phyloP scores from a whole-genome alignment of 2,888 invertebrate genomes.

The Tricholauxania praeusta region DNA sequence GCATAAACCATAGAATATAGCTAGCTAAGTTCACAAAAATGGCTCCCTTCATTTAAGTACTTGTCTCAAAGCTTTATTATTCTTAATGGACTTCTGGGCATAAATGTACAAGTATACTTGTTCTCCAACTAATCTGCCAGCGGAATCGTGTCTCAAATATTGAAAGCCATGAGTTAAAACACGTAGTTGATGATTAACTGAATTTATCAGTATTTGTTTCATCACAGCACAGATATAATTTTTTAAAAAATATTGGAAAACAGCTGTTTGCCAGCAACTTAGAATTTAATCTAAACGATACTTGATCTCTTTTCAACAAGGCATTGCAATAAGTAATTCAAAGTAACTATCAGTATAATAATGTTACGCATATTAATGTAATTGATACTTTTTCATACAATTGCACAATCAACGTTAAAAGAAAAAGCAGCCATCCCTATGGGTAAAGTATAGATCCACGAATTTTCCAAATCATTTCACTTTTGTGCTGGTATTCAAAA shows the following conservation, averaged over 20 bases:
- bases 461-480: conserved; percentile 32
- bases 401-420: not conserved
- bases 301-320: conserved; percentile 17
- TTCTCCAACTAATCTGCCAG: too few species aligned
- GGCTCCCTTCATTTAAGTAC: too few species aligned
- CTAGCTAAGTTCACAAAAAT: too few species aligned
- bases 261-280: not conserved
- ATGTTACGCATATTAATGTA: conserved; percentile 17
- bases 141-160: too few species aligned
- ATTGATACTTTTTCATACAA: conserved; percentile 16
- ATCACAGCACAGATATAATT: not conserved
- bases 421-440: not conserved
- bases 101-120: too few species aligned
- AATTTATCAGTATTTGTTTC: too few species aligned
- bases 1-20: too few species aligned
- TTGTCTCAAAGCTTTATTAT: too few species aligned
- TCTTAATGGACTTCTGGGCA: too few species aligned
- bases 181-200: too few species aligned
- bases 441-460: not conserved
- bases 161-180: too few species aligned
- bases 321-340: conserved; percentile 2
- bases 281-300: not conserved
- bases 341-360: conserved; percentile 7
- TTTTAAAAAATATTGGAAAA: not conserved
- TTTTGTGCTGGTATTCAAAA: conserved; percentile 27